Evolutionary conservation across 2,888 invertebrate genomes (phyloP).

Genomic region (Aporophyla nigra): DNA sequence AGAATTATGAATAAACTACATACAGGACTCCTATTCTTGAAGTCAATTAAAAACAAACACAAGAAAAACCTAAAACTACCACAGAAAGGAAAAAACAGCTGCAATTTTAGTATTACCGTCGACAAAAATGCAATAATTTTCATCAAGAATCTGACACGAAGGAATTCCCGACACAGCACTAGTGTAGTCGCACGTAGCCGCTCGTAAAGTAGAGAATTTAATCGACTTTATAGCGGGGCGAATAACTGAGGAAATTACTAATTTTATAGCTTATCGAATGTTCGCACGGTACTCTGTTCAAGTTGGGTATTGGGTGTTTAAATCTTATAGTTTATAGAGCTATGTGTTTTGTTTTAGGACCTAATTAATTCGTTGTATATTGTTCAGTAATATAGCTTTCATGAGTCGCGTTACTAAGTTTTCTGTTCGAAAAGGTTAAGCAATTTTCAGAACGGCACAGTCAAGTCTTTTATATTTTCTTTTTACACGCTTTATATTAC

Average conservation of each 20-base stretch:
- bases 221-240: constrained; percentile 71
- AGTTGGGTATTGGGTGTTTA: constrained; percentile 20
- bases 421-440: not conserved
- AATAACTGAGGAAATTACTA: constrained; percentile 64
- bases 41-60: not conserved
- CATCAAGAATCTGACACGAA: constrained; percentile 39
- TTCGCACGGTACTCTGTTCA: constrained; percentile 18
- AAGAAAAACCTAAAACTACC: not conserved
- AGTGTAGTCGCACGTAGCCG: constrained; percentile 65
- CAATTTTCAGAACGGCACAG: not conserved
- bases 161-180: constrained; percentile 43
- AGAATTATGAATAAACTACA: too few species aligned
- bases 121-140: constrained; percentile 48
- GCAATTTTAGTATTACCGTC: constrained; percentile 13
- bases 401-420: not conserved
- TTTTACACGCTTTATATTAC: too few species aligned
- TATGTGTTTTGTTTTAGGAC: not conserved
- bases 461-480: too few species aligned
- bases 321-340: constrained; percentile 35
- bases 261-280: constrained; percentile 63
- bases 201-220: constrained; percentile 75
- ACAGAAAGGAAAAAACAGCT: not conserved
- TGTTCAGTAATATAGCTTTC: not conserved
- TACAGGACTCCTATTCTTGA: too few species aligned
- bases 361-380: constrained; percentile 9